phyloP scores from a whole-genome alignment of 2,888 invertebrate genomes.

The Elegia similella region DNA sequence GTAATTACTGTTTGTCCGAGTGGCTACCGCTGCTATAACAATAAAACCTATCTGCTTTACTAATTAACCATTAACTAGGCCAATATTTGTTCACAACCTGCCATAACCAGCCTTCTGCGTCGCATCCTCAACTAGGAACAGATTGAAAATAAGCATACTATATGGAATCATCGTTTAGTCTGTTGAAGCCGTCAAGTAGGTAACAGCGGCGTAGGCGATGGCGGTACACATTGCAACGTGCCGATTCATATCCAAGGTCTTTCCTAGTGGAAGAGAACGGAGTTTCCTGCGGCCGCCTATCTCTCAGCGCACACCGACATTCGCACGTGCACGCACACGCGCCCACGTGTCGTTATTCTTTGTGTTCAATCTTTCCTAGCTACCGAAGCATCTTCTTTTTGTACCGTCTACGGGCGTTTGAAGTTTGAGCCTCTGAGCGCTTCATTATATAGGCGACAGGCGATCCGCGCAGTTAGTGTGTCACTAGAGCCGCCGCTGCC shows the following conservation, averaged over 20 bases:
- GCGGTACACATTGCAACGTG: constrained; percentile 80
- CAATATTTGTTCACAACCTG: constrained; percentile 37
- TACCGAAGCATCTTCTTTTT: constrained; percentile 78
- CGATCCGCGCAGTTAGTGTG: constrained; percentile 79
- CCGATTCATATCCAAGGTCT: constrained; percentile 81
- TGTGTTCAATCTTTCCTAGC: constrained; percentile 76
- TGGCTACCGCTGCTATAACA: constrained; percentile 57
- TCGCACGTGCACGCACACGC: constrained; percentile 73
- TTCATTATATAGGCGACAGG: constrained; percentile 78
- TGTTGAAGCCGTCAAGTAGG: constrained; percentile 66
- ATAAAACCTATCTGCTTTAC: constrained; percentile 62
- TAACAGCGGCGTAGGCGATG: constrained; percentile 77
- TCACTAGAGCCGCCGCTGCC: constrained; percentile 76
- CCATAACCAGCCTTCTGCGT: not conserved
- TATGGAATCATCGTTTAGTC: constrained; percentile 64
- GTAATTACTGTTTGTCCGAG: constrained; percentile 62
- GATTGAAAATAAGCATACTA: constrained; percentile 24
- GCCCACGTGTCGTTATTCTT: constrained; percentile 74
- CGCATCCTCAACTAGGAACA: not conserved
- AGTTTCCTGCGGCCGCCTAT: constrained; percentile 81
- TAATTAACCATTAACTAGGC: constrained; percentile 57
- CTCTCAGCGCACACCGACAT: constrained; percentile 72
- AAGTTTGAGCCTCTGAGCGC: constrained; percentile 66
- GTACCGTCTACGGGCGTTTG: constrained; percentile 72
- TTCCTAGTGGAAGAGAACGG: constrained; percentile 83